phyloP scores from a whole-genome alignment of 2,797 vertebrate genomes.

The Coendou prehensilis region DNA sequence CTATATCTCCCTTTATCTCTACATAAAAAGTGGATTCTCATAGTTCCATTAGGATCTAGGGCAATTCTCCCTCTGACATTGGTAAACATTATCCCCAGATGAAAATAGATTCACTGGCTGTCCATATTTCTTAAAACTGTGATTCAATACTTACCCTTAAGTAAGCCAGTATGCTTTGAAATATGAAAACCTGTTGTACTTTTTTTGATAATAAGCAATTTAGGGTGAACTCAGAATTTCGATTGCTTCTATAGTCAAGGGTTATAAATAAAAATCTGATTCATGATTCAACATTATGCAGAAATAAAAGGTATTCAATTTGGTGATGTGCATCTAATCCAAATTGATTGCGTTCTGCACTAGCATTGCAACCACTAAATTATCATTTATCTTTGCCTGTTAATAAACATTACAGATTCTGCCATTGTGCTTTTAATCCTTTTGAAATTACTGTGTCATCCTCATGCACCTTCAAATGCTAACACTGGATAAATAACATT shows the following conservation, averaged over 20 bases:
- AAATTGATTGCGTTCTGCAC: slow-evolving; percentile 79
- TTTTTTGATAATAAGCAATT: slow-evolving; percentile 76
- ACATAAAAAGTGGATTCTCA: slow-evolving; percentile 77
- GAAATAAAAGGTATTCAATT: slow-evolving; percentile 87
- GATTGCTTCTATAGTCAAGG: slow-evolving; percentile 70
- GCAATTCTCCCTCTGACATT: slow-evolving; percentile 81
- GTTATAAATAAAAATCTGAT: slow-evolving; percentile 80
- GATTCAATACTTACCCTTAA: slow-evolving; percentile 83
- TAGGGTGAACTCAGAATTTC: slow-evolving; percentile 80
- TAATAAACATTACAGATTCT: slow-evolving; percentile 82
- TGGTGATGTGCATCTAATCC: slow-evolving; percentile 86
- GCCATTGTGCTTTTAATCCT: slow-evolving; percentile 75
- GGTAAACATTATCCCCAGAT: slow-evolving; percentile 80
- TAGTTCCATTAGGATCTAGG: slow-evolving; percentile 61
- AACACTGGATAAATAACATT: slow-evolving; percentile 59
- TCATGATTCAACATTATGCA: slow-evolving; percentile 84
- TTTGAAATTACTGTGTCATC: slow-evolving; percentile 76
- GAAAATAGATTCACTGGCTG: slow-evolving; percentile 84
- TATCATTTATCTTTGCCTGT: slow-evolving; percentile 79
- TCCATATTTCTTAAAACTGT: slow-evolving; percentile 82
- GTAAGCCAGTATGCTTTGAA: slow-evolving; percentile 80
- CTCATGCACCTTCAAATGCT: slow-evolving; percentile 69
- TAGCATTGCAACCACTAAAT: slow-evolving; percentile 83
- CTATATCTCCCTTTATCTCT: slow-evolving; percentile 84
- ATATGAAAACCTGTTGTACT: slow-evolving; percentile 75